Evolutionary conservation across 2,113 vertebrate genomes (phyloP), one percentile per base, ranked within the genome.

Genomic region (Aix galericulata): DNA sequence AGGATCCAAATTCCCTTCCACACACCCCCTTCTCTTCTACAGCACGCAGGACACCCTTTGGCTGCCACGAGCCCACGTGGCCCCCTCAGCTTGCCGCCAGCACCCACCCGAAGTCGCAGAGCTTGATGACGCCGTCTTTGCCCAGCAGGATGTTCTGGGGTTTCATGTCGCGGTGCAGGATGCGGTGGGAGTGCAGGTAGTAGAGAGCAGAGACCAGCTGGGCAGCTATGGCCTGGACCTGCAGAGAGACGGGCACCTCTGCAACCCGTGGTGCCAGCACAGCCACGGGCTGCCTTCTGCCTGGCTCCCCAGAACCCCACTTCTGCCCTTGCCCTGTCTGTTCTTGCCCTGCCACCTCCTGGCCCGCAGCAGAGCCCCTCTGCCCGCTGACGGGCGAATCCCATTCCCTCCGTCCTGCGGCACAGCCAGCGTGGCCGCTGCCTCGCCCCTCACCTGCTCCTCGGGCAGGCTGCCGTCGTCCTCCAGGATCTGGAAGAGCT

Each of bases 161-260:
- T 87, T 99, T 99, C 99, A 99, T 99, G 98, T 99, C 99, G 2
- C 99, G 98, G 87, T 99, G 99, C 82, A 99, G 98, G 92, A 99
- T 99, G 11, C 99, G 99, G 94, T 99, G 99, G 64, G 99, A 99
- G 93, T 99, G 99, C 89, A 99, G 97, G 93, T 99, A 99, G 93
- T 99, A 99, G 58, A 99, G 98, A 71, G 99, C 99, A 8, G 99
- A 99, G n/a, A 99, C 98, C 91, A 99, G 97, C 34, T 99, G 99
- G 89, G 99, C 98, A 68, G 99, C 99, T 34, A 99, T 99, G 81
- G 96, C 96, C 79, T 97, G 97, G 27, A 99, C 99, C 99, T 99
- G 77, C 31, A 0, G 80, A 96, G 59, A 92, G 58, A 95, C 1
- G 1, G 36, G 29, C 72, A 38, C 67, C 36, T 86, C 20, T 53